phyloP scores from a whole-genome alignment of 2,113 vertebrate species.

The Bagarius yarrelli region DNA sequence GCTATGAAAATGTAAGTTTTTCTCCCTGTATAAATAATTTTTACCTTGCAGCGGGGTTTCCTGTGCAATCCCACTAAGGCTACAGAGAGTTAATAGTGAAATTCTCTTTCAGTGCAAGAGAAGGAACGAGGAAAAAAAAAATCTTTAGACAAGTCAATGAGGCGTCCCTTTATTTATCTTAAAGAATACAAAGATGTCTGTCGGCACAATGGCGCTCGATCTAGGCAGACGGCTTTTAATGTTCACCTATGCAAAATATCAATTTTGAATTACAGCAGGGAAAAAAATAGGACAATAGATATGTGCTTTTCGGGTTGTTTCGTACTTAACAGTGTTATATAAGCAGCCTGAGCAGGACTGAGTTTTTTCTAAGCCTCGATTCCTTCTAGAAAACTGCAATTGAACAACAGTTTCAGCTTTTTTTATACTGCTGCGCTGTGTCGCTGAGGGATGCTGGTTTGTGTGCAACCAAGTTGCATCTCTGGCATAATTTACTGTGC shows the following conservation, averaged over 20 bases:
- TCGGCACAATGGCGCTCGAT: conserved; percentile 48
- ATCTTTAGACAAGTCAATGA: conserved; percentile 56
- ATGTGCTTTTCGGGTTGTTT: conserved; percentile 14
- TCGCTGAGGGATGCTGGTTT: conserved; percentile 31
- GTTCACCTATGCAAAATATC: conserved; percentile 59
- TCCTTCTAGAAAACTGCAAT: conserved; percentile 1
- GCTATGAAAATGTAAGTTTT: conserved; percentile 47
- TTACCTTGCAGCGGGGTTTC: conserved; percentile 13
- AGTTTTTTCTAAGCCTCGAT: not conserved
- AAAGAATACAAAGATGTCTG: conserved; percentile 49
- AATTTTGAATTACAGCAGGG: conserved; percentile 53
- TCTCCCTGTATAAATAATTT: conserved; percentile 44
- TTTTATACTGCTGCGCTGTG: conserved; percentile 4
- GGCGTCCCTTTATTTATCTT: conserved; percentile 52
- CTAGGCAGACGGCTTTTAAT: conserved; percentile 45
- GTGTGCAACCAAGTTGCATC: conserved; percentile 45
- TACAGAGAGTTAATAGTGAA: conserved; percentile 31
- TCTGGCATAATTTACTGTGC: conserved; percentile 45
- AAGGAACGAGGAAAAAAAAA: conserved; percentile 38
- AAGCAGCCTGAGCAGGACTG: not conserved
- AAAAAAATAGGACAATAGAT: conserved; percentile 20
- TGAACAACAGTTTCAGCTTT: conserved; percentile 25
- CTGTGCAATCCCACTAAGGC: conserved; percentile 16
- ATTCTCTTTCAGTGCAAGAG: conserved; percentile 39
- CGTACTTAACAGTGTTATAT: not conserved